Evolutionary conservation across 2,888 invertebrate genomes (phyloP).

Genomic region (Cantharis rustica): DNA sequence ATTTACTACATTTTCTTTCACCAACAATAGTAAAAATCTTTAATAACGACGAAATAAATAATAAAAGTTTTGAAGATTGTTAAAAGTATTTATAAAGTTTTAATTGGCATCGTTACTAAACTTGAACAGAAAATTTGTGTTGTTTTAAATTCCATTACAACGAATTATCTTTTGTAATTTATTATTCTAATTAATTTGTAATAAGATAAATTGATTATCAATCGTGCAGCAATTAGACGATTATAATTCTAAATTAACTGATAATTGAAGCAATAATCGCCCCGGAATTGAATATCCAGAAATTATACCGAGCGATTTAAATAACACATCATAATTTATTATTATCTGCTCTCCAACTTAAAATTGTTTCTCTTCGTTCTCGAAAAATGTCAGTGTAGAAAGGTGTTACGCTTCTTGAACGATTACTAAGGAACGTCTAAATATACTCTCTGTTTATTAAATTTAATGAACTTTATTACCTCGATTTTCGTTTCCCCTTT

Average conservation of each 20-base stretch:
- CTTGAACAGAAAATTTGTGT: background rate
- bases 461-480: conserved; percentile 34
- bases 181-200: background rate
- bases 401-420: conserved; percentile 24
- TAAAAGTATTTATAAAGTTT: background rate
- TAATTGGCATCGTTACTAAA: background rate
- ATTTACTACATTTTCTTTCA: background rate
- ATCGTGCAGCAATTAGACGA: background rate
- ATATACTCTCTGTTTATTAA: conserved; percentile 31
- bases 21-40: background rate
- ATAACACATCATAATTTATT: background rate
- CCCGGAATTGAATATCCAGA: background rate
- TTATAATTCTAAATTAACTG: background rate
- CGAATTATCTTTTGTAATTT: background rate
- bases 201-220: background rate
- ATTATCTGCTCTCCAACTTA: background rate
- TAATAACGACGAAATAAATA: background rate
- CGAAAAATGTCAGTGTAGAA: conserved; percentile 10
- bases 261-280: background rate
- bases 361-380: background rate
- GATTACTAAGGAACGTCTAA: conserved; percentile 27
- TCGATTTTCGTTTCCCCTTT: conserved; percentile 31
- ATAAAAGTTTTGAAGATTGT: background rate
- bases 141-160: background rate
- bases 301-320: background rate